These are phyloP conservation scores for Tetraodon nigroviridis DNA, from an alignment of 2,113 vertebrate species.

Conservation along the genomic window DNA sequence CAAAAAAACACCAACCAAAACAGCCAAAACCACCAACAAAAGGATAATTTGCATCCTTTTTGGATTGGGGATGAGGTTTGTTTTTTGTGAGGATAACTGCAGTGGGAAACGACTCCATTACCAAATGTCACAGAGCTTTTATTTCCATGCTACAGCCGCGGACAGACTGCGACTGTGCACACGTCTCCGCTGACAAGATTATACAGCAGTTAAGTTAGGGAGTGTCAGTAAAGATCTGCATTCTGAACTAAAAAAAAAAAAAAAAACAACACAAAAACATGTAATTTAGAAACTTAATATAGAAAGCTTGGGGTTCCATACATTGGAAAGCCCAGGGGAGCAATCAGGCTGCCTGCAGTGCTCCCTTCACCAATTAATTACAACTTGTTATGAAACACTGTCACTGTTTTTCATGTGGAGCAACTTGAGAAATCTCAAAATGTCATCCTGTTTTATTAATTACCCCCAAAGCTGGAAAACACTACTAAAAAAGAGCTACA, in stretches of 20 bases:
- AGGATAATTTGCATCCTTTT: slow-evolving; percentile 9
- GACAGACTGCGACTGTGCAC: slow-evolving; percentile 6
- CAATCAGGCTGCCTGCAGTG: neutral
- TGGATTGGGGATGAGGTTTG: neutral
- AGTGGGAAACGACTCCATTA: slow-evolving; percentile 13
- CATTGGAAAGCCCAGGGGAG: neutral
- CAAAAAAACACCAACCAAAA: too few relatives aligned
- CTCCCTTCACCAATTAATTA: neutral
- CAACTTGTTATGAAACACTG: neutral
- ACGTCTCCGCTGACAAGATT: slow-evolving; percentile 17
- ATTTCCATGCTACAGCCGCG: slow-evolving; percentile 8
- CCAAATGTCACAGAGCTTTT: slow-evolving; percentile 47
- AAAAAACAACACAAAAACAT: slow-evolving; percentile 5
- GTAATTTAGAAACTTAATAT: slow-evolving; percentile 4
- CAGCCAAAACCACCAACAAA: slow-evolving; percentile 19
- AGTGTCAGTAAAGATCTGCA: slow-evolving; percentile 21
- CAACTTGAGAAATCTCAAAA: too few relatives aligned
- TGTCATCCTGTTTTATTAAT: too few relatives aligned
- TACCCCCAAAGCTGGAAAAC: too few relatives aligned
- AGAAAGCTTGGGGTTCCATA: slow-evolving; percentile 23
- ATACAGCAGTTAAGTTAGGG: slow-evolving; percentile 12
- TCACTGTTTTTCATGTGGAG: too few relatives aligned
- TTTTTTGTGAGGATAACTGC: slow-evolving; percentile 26
- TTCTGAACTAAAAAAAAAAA: neutral
- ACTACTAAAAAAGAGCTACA: too few relatives aligned